Conservation (phyloP, 2,888 invertebrate genomes). For the Metacarcinus magister region DNA sequence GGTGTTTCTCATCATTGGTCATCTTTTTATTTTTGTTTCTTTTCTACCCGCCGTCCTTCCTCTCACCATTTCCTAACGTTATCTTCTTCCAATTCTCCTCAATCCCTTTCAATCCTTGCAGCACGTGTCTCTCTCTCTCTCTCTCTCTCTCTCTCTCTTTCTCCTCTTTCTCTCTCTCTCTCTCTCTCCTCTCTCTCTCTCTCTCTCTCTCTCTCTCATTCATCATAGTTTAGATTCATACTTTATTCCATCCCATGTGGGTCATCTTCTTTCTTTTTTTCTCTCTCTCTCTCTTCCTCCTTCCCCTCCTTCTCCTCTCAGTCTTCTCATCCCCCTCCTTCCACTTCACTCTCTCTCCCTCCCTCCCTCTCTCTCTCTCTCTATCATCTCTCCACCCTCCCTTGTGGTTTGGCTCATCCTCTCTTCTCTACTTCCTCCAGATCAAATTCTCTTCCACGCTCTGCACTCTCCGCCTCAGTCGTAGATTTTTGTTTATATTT, state of each 20-base stretch:
- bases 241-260: neutral
- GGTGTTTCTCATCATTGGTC: no score
- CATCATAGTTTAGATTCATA: neutral
- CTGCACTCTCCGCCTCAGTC: neutral
- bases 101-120: no score
- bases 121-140: neutral
- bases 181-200: neutral
- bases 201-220: neutral
- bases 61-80: no score
- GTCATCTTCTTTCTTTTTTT: neutral
- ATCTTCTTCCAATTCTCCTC: no score
- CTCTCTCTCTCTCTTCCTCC: neutral
- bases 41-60: no score
- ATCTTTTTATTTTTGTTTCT: no score
- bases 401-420: conserved; percentile 11
- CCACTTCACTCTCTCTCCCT: neutral
- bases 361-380: neutral
- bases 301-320: neutral
- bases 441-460: neutral
- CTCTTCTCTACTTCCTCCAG: conserved; percentile 28
- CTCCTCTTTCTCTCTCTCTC: neutral
- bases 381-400: neutral
- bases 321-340: neutral
- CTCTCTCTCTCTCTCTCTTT: conserved; percentile 15
- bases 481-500: neutral